phyloP scores from a whole-genome alignment of 1,140 invertebrate genomes.

The Helicorthomorpha holstii region DNA sequence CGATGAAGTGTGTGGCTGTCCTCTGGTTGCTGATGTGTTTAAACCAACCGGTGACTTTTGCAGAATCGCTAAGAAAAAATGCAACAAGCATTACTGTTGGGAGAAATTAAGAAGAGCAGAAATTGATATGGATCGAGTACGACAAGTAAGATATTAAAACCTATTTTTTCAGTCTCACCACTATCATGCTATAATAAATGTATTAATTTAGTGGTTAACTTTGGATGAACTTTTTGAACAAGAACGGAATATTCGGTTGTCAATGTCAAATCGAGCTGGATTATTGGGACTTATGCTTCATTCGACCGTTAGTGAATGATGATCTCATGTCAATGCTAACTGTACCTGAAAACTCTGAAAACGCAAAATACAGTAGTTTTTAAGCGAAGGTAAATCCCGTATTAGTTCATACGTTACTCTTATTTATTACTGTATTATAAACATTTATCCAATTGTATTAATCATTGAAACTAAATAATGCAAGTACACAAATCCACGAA shows the following conservation, averaged over 20 bases:
- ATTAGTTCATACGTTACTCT: no score
- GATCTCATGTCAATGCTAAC: no score
- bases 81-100: slow-evolving; percentile 85
- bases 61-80: slow-evolving; percentile 71
- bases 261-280: slow-evolving; percentile 73
- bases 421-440: no score
- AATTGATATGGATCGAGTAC: slow-evolving; percentile 46
- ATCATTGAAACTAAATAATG: no score
- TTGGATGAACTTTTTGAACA: slow-evolving; percentile 91
- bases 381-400: no score
- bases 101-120: slow-evolving; percentile 84
- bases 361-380: no score
- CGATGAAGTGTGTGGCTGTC: slow-evolving; percentile 70
- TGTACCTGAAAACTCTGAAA: no score
- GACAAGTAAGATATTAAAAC: slow-evolving; percentile 35
- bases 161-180: not conserved
- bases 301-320: slow-evolving; percentile 83
- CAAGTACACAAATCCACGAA: no score
- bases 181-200: not conserved
- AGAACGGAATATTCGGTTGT: slow-evolving; percentile 67
- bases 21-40: slow-evolving; percentile 66
- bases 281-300: slow-evolving; percentile 84
- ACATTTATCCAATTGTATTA: no score
- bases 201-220: slow-evolving; percentile 57
- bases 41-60: slow-evolving; percentile 65